Percentiles rank a stretch among this genome's conserved stretches.
Conservation (phyloP, 2,797 vertebrate genomes). For the Sciurus carolinensis region DNA sequence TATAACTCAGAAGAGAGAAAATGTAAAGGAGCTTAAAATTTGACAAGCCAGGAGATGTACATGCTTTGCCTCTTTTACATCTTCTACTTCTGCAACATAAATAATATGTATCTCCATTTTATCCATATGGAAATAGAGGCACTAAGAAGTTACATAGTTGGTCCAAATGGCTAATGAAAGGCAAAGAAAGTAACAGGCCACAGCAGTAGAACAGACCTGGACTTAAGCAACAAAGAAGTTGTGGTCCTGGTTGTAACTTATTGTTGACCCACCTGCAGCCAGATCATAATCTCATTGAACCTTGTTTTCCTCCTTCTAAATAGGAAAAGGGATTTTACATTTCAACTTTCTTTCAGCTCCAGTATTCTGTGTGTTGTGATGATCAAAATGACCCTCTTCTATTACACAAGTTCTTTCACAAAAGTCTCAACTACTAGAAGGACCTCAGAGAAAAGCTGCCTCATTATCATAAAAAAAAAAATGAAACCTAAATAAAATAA, state of each 20-base stretch:
- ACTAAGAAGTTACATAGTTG: neutral
- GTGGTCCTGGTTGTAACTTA: neutral
- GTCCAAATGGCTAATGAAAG: neutral
- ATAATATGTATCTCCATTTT: neutral
- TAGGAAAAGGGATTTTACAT: neutral
- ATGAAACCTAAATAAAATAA: slow-evolving; percentile 21
- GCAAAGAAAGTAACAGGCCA: neutral
- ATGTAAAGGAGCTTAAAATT: slow-evolving; percentile 35
- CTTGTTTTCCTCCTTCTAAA: neutral
- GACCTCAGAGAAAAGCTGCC: neutral
- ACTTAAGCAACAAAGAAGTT: neutral
- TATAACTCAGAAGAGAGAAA: slow-evolving; percentile 32
- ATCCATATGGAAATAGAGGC: neutral
- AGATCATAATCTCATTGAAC: neutral
- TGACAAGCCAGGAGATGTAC: slow-evolving; percentile 9
- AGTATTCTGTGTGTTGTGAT: neutral
- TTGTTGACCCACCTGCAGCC: neutral
- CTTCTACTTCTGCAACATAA: neutral
- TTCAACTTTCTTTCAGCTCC: slow-evolving; percentile 35
- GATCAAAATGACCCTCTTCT: neutral
- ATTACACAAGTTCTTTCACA: slow-evolving; percentile 9
- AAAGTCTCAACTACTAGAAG: neutral
- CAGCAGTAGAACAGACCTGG: neutral
- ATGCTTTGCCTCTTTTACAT: neutral
- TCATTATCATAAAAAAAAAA: neutral